phyloP scores from a whole-genome alignment of 92 coral and sea anemone species.

The Pocillopora grandis region DNA sequence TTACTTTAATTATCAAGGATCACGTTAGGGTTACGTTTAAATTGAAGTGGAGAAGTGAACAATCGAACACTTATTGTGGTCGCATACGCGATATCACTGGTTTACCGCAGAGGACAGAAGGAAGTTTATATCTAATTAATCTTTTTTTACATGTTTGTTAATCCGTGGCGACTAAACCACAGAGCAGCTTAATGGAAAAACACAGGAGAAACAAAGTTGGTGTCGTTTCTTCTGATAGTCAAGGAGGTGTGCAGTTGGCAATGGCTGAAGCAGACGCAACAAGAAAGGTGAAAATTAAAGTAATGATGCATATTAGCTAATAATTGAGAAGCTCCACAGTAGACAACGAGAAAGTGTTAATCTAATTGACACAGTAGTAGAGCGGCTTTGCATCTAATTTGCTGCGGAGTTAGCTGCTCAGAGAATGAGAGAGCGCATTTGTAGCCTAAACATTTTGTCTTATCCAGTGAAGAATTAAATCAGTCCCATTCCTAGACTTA shows the following conservation, averaged over 20 bases:
- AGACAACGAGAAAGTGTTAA: too few species aligned
- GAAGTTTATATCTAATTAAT: not conserved
- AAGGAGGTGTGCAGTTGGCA: slow-evolving; percentile 18
- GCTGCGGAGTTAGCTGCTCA: too few species aligned
- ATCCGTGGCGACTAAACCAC: slow-evolving; percentile 8
- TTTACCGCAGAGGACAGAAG: not conserved
- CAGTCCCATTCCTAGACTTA: too few species aligned
- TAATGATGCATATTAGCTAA: not conserved
- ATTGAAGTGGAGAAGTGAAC: not conserved
- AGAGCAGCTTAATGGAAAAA: not conserved
- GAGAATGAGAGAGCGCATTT: too few species aligned
- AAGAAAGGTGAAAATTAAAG: not conserved
- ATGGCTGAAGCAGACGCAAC: not conserved
- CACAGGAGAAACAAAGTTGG: slow-evolving; percentile 24
- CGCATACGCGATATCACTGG: not conserved
- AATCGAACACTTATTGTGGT: not conserved
- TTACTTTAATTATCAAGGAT: not conserved
- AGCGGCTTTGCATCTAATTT: too few species aligned
- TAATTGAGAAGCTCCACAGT: not conserved
- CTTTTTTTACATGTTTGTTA: not conserved
- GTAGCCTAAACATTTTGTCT: too few species aligned
- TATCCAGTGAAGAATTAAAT: too few species aligned
- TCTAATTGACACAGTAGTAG: too few species aligned
- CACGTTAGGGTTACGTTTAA: not conserved
- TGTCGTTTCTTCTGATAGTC: slow-evolving; percentile 11